Percentiles rank a stretch among this genome's conserved stretches.
These are phyloP conservation scores for Margarornis squamiger DNA, from an alignment of 2,797 vertebrate species.

Conservation along the genomic window DNA sequence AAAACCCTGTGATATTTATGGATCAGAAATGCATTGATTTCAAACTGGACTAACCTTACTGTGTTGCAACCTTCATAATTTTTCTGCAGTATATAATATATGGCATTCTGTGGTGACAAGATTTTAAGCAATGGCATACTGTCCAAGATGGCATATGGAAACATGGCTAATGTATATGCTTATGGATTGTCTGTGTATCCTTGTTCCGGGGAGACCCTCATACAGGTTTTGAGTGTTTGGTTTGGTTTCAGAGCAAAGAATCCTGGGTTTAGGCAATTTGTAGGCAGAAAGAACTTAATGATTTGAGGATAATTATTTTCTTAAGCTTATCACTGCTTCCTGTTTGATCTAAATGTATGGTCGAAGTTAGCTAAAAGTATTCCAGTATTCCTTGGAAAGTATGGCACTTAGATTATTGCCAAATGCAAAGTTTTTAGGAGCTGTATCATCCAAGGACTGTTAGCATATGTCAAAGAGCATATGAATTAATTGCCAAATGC, in stretches of 20 bases:
- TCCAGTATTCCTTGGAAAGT: not conserved
- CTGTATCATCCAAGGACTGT: not conserved
- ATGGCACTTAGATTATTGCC: not conserved
- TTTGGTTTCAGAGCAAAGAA: not conserved
- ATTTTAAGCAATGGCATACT: not conserved
- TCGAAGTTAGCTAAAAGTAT: not conserved
- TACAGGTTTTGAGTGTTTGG: not conserved
- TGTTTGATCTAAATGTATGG: not conserved
- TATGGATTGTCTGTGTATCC: not conserved
- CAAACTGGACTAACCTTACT: not conserved
- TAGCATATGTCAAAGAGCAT: not conserved
- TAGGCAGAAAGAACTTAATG: not conserved
- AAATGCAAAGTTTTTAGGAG: not conserved
- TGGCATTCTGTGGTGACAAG: not conserved
- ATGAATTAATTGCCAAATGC: not conserved
- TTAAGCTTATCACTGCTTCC: not conserved
- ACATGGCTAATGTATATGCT: accelerated
- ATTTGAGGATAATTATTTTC: not conserved
- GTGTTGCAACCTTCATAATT: not conserved
- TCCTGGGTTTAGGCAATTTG: not conserved
- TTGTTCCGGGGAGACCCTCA: not conserved
- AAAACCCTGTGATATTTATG: not conserved
- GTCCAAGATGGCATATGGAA: not conserved
- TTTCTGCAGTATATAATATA: not conserved
- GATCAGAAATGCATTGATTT: not conserved